Evolutionary conservation across 2,797 vertebrate genomes (phyloP).

Genomic region (Myotis planiceps): DNA sequence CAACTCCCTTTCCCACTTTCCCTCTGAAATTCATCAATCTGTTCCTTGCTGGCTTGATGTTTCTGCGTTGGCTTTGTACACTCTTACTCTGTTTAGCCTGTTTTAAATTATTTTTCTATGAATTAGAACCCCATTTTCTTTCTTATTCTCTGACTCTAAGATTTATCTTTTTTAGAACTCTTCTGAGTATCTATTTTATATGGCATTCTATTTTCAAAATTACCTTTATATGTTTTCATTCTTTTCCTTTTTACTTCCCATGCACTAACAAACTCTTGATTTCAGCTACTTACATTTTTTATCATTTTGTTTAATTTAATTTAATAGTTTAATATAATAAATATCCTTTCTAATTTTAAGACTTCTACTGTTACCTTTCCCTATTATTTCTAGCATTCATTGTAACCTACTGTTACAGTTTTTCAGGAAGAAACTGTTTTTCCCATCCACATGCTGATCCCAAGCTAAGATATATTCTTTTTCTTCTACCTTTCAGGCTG

Average conservation of each 20-base stretch:
- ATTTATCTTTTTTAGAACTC: not conserved
- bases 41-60: not conserved
- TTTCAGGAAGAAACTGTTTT: not conserved
- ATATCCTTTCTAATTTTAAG: not conserved
- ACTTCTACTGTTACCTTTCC: not conserved
- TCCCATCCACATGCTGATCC: not conserved
- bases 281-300: not conserved
- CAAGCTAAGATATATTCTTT: not conserved
- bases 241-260: not conserved
- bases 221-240: not conserved
- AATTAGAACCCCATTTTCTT: not conserved
- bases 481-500: not conserved
- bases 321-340: not conserved
- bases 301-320: not conserved
- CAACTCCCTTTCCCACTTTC: too few relatives aligned
- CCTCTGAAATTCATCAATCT: too few relatives aligned
- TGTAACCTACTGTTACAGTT: not conserved
- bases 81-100: not conserved
- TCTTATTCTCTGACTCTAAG: not conserved
- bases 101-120: constrained; percentile 27
- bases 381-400: not conserved
- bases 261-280: not conserved
- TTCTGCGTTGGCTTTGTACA: not conserved
- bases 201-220: constrained; percentile 10
- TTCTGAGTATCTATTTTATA: not conserved